Conservation (phyloP, 2,888 invertebrate genomes). For the Hypomecis atomaria region DNA sequence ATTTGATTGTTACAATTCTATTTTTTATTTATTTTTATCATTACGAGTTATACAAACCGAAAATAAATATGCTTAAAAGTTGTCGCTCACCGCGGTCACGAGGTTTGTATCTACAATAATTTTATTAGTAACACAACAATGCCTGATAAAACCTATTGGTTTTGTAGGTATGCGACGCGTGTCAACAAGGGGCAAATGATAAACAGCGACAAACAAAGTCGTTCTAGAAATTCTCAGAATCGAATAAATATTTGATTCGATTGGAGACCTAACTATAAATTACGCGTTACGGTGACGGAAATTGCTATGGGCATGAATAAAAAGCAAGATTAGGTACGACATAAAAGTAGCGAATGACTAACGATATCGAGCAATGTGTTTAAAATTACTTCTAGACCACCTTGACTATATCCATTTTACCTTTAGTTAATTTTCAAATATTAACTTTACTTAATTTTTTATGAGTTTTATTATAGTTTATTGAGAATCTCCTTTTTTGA, state of each 20-base stretch:
- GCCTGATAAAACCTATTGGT: conserved; percentile 19
- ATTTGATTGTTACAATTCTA: too few relatives aligned
- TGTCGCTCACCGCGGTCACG: neutral
- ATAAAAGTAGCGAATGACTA: neutral
- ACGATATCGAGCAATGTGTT: too few relatives aligned
- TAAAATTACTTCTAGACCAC: too few relatives aligned
- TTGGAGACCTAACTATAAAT: conserved; percentile 16
- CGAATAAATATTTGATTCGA: conserved; percentile 19
- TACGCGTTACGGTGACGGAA: conserved; percentile 3
- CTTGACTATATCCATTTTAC: too few relatives aligned
- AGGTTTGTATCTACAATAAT: neutral
- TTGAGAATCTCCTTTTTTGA: too few relatives aligned
- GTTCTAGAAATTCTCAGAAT: conserved; percentile 24
- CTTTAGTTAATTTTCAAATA: too few relatives aligned
- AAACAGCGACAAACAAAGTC: conserved; percentile 23
- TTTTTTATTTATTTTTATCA: too few relatives aligned
- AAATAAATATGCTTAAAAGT: neutral
- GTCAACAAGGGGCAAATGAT: conserved; percentile 30
- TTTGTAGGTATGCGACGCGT: conserved; percentile 14
- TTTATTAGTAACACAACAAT: conserved; percentile 1
- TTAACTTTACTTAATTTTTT: too few relatives aligned
- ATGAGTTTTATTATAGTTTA: too few relatives aligned
- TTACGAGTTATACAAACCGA: too few relatives aligned
- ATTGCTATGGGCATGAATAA: conserved; percentile 13
- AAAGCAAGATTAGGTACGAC: neutral